Conservation (phyloP, 2,113 vertebrate genomes). For the Leiothrix lutea region DNA sequence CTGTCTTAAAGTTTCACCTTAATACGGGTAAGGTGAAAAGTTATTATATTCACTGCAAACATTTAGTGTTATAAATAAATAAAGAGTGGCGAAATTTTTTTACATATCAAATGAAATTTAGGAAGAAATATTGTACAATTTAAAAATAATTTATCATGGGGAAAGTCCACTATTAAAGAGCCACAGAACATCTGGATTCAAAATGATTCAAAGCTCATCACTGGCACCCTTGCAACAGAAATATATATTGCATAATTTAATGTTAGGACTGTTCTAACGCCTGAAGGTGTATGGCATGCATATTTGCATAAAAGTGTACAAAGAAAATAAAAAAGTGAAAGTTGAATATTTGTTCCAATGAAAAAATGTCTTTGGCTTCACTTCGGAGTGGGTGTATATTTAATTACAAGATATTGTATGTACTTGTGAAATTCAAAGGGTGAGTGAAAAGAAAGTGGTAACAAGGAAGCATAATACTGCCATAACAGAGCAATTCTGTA, state of each 20-base stretch:
- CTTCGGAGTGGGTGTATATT: not conserved
- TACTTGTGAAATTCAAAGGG: not conserved
- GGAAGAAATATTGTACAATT: not conserved
- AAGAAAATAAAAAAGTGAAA: not conserved
- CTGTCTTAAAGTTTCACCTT: not conserved
- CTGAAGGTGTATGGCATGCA: not conserved
- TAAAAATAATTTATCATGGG: not conserved
- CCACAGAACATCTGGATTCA: not conserved
- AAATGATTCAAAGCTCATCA: not conserved
- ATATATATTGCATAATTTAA: not conserved
- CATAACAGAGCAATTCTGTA: not conserved
- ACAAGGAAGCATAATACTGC: not conserved
- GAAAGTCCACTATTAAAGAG: not conserved
- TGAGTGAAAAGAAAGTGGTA: not conserved
- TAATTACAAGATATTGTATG: not conserved
- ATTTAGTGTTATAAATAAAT: not conserved
- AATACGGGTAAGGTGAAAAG: not conserved
- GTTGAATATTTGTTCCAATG: not conserved
- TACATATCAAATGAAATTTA: not conserved
- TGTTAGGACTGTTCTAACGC: not conserved
- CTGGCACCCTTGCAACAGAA: not conserved
- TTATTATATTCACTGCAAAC: not conserved
- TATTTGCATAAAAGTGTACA: not conserved
- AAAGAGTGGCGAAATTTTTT: not conserved
- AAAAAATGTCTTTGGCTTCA: not conserved